Conservation (phyloP, 2,113 vertebrate genomes). For the Plecotus auritus region DNA sequence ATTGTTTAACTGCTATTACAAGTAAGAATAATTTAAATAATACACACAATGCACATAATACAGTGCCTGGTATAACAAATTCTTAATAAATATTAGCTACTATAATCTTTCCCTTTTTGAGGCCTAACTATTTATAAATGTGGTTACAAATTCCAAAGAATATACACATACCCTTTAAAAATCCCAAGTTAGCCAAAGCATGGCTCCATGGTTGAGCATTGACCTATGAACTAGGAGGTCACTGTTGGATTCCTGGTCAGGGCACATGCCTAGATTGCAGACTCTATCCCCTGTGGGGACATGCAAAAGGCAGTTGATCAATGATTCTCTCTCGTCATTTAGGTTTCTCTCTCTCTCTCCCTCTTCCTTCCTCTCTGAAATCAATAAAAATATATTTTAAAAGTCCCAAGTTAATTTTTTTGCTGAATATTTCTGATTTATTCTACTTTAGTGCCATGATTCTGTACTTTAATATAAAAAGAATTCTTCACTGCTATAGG, state of each 20-base stretch:
- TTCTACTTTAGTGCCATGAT: not conserved
- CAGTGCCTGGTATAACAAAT: not conserved
- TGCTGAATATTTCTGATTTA: not conserved
- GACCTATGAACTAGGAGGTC: too few species aligned
- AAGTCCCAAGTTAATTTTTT: not conserved
- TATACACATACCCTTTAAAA: not conserved
- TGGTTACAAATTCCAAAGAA: not conserved
- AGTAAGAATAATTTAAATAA: not conserved
- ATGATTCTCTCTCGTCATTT: too few species aligned
- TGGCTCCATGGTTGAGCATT: too few species aligned
- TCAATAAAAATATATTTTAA: not conserved
- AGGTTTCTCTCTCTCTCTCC: too few species aligned
- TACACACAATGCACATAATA: not conserved
- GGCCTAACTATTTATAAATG: not conserved
- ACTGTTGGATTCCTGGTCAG: too few species aligned
- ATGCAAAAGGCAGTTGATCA: too few species aligned
- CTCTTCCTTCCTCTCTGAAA: too few species aligned
- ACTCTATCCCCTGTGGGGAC: too few species aligned
- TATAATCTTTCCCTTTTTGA: not conserved
- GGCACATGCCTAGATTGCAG: too few species aligned
- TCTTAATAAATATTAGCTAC: not conserved
- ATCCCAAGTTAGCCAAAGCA: not conserved
- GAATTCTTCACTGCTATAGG: not conserved
- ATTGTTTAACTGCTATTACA: not conserved
- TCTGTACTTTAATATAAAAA: not conserved